Base-by-base conservation (phyloP, 2,888 invertebrate species). In the Caprella mutica region DNA sequence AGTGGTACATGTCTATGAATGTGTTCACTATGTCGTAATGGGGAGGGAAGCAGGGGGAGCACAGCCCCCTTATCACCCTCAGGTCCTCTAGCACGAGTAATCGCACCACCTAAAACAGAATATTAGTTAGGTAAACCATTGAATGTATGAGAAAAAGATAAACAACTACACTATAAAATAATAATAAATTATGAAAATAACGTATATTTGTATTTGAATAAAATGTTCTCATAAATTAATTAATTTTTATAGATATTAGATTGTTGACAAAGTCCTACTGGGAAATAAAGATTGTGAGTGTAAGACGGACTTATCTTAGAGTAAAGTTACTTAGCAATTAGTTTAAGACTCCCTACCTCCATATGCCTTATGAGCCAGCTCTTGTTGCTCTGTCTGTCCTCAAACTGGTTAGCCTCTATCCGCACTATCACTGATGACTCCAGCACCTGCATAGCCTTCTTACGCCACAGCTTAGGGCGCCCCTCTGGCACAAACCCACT, bases 291-390 rank as follows among this genome's bases (percentile, higher is more conserved):
- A 42, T 6, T 42, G 12, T 12, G 14, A 35, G 14, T 35, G 35
- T 35, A n/a, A n/a, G n/a, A n/a, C n/a, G n/a, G n/a, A n/a, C n/a
- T n/a, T n/a, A n/a, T n/a, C n/a, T n/a, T n/a, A n/a, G n/a, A n/a
- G n/a, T n/a, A n/a, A n/a, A n/a, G n/a, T n/a, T n/a, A n/a, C n/a
- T n/a, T n/a, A n/a, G n/a, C n/a, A n/a, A 35, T 12, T n/a, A 14
- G 35, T 35, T 35, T 2, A 2, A 2, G 35, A 35, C 1, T 2
- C 14, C n/a, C 1, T 12, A 61, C 65, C 74, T 98, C 97, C 55
- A 98, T 76, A 72, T 97, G 93, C 24, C 89, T 77, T 3, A 94
- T 93, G 14, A 98, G 77, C 97, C 97, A 98, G 75, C 92, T 82
- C 73, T 94, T 94, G 73, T 93, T 88, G 67, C 86, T 85, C 21